A percentile compares a stretch with the other conserved stretches of the same genome.
phyloP scores from a whole-genome alignment of 2,797 vertebrate species.

The Sebastes jordani region DNA sequence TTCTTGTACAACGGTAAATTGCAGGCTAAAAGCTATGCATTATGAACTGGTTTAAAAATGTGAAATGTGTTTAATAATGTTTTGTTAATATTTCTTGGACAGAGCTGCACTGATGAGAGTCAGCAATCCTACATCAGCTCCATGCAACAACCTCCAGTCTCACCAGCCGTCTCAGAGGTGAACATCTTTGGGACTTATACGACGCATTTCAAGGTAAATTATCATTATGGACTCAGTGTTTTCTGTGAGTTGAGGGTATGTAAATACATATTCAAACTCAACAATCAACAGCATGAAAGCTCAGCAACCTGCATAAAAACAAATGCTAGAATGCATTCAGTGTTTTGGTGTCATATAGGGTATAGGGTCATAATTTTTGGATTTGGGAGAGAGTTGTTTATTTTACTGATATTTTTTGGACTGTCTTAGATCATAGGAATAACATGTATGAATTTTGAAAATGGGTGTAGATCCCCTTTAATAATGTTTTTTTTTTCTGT shows the following conservation, averaged over 20 bases:
- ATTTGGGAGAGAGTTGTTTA: too few relatives aligned
- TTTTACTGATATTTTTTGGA: too few relatives aligned
- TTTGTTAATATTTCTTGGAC: not conserved
- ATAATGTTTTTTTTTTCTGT: too few relatives aligned
- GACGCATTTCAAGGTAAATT: not conserved
- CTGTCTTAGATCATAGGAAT: too few relatives aligned
- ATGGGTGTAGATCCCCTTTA: too few relatives aligned
- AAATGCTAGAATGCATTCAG: not conserved
- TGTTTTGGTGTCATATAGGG: not conserved
- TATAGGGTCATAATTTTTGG: too few relatives aligned
- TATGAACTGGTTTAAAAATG: too few relatives aligned
- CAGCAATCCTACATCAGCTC: not conserved
- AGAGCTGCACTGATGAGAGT: not conserved
- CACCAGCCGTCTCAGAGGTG: not conserved
- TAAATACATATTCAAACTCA: not conserved
- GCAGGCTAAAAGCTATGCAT: too few relatives aligned
- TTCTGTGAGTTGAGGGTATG: not conserved
- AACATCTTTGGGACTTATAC: not conserved
- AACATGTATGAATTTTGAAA: too few relatives aligned
- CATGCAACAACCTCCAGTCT: not conserved
- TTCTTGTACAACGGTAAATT: too few relatives aligned
- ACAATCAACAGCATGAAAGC: not conserved
- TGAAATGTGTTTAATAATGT: too few relatives aligned
- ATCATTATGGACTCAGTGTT: not conserved
- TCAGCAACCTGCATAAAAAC: not conserved